phyloP scores from a whole-genome alignment of 2,113 vertebrate genomes.

The Catharus bicknelli region DNA sequence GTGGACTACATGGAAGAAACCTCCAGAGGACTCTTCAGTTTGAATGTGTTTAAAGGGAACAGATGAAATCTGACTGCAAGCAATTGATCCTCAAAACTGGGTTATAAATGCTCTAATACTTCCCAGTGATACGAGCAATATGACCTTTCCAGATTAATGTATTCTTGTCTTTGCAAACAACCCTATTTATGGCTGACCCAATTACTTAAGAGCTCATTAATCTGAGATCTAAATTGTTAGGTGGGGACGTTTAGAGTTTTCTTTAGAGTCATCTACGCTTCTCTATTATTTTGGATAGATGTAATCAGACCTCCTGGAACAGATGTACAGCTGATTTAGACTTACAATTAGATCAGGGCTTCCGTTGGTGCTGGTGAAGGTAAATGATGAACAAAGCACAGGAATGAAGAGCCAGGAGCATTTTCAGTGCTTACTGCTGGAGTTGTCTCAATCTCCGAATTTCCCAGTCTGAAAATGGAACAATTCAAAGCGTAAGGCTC shows the following conservation, averaged over 20 bases:
- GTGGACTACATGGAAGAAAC: not conserved
- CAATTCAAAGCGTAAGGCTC: not conserved
- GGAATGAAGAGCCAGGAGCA: not conserved
- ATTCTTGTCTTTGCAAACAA: constrained; percentile 14
- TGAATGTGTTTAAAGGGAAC: not conserved
- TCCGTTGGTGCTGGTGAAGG: not conserved
- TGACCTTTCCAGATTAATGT: constrained; percentile 15
- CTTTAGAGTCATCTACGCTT: constrained; percentile 3
- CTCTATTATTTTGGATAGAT: constrained; percentile 41
- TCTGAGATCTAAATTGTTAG: constrained; percentile 7
- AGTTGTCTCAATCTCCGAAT: not conserved
- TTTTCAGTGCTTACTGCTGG: not conserved
- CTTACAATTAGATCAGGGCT: not conserved
- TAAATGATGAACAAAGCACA: not conserved
- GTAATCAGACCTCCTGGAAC: not conserved
- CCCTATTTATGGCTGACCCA: constrained; percentile 31
- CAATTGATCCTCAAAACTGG: not conserved
- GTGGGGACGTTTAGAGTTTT: not conserved
- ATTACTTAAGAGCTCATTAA: constrained; percentile 42
- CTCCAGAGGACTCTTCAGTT: not conserved
- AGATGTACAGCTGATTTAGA: not conserved
- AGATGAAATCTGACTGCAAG: not conserved
- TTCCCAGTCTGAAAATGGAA: not conserved
- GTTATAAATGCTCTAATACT: not conserved
- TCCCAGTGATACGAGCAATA: not conserved